phyloP scores from a whole-genome alignment of 23 tunicate genomes.

The Ascidia mentula region DNA sequence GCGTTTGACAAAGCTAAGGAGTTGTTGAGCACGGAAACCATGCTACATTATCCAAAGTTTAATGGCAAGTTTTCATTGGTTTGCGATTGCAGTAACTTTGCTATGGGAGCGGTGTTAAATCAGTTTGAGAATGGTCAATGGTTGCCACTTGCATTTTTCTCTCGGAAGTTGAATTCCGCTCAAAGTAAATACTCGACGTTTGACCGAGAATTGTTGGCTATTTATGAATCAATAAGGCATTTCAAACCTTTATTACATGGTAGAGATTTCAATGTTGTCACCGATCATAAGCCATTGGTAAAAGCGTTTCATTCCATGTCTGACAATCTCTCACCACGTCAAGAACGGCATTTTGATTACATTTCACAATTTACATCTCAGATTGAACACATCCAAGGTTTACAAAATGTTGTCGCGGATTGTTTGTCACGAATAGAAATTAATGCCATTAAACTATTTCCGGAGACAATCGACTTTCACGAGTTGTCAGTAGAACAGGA shows the following conservation, averaged over 20 bases:
- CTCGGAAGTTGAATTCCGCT: neutral
- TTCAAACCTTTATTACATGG: conserved; percentile 10
- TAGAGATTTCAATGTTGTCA: conserved; percentile 5
- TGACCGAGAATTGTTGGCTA: conserved; percentile 23
- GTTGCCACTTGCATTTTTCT: conserved; percentile 18
- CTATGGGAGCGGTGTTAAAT: conserved; percentile 13
- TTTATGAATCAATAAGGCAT: conserved; percentile 1
- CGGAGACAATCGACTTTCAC: neutral
- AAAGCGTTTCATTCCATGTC: conserved; percentile 1
- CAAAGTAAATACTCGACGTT: conserved; percentile 1
- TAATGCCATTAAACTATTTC: neutral
- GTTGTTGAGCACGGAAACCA: conserved; percentile 9
- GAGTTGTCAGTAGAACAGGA: neutral
- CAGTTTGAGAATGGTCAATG: conserved; percentile 18
- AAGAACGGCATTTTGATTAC: conserved; percentile 19
- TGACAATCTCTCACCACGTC: conserved; percentile 17
- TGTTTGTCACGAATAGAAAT: conserved; percentile 16
- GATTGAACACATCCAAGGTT: conserved; percentile 4
- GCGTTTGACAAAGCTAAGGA: conserved; percentile 16
- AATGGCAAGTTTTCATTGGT: conserved; percentile 18
- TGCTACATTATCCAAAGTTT: conserved; percentile 17
- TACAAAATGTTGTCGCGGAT: conserved; percentile 12
- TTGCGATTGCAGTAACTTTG: neutral
- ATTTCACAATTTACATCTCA: conserved; percentile 18
- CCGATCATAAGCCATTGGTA: conserved; percentile 21